phyloP scores from a whole-genome alignment of 2,797 vertebrate genomes.

The Erpetoichthys calabaricus region DNA sequence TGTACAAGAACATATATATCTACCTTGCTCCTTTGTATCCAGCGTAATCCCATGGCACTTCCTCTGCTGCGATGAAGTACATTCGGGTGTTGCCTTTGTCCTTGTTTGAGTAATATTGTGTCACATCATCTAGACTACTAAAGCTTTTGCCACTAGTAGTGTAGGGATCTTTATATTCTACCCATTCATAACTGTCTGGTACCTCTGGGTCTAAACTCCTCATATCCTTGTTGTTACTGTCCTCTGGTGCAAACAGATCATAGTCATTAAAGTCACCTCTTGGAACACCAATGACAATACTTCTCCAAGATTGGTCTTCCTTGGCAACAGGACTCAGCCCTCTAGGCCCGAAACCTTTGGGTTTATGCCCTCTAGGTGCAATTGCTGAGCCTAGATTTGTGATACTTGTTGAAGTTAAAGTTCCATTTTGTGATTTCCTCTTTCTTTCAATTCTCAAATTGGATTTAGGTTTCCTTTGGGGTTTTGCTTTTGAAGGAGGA shows the following conservation, averaged over 20 bases:
- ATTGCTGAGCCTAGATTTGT: not conserved
- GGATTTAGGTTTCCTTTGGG: conserved; percentile 23
- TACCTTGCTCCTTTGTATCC: conserved; percentile 53
- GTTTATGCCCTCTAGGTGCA: conserved; percentile 34
- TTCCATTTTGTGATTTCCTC: conserved; percentile 27
- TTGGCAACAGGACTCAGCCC: conserved; percentile 18
- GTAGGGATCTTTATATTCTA: conserved; percentile 73
- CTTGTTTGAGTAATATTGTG: conserved; percentile 54
- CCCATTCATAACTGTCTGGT: conserved; percentile 40
- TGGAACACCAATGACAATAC: conserved; percentile 64
- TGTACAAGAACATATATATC: not conserved
- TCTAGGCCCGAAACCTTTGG: conserved; percentile 12
- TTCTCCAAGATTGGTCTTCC: conserved; percentile 27
- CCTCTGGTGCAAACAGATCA: conserved; percentile 43
- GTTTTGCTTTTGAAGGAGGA: not conserved
- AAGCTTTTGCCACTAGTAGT: conserved; percentile 31
- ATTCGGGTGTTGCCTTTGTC: conserved; percentile 44
- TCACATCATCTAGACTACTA: conserved; percentile 48
- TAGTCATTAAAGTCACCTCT: conserved; percentile 64
- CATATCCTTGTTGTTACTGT: conserved; percentile 22
- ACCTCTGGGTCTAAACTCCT: conserved; percentile 6
- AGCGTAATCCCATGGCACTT: conserved; percentile 77
- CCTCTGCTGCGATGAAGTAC: conserved; percentile 80
- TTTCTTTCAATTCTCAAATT: conserved; percentile 44
- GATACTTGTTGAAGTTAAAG: too few relatives aligned